These are phyloP conservation scores for Andrena marginata DNA, from an alignment of 2,888 invertebrate genomes.

Conservation along the genomic window DNA sequence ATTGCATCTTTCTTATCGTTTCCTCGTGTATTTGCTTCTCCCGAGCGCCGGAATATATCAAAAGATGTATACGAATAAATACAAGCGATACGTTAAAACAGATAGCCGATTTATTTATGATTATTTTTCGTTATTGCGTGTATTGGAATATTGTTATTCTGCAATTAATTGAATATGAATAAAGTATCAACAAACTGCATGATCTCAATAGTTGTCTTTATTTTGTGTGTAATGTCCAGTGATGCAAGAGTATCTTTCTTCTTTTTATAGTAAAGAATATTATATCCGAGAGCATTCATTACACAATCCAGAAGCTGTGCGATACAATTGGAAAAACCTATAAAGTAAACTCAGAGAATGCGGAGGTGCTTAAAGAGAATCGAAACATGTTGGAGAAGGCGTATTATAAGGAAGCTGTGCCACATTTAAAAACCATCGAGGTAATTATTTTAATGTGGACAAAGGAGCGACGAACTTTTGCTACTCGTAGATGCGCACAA, in stretches of 20 bases:
- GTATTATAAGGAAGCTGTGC: constrained; percentile 65
- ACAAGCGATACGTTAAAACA: not conserved
- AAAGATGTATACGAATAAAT: constrained; percentile 1
- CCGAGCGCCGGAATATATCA: not conserved
- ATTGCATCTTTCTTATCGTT: constrained; percentile 25
- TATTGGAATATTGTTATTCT: not conserved
- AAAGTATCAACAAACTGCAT: not conserved
- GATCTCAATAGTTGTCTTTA: not conserved
- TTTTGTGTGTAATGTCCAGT: not conserved
- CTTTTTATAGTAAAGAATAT: constrained; percentile 70
- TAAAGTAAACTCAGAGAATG: constrained; percentile 62
- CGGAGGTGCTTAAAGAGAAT: constrained; percentile 59
- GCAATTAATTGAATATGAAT: not conserved
- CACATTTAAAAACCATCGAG: constrained; percentile 74
- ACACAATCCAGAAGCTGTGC: constrained; percentile 68
- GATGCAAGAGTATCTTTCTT: constrained; percentile 4
- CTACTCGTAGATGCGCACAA: not conserved
- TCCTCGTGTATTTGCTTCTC: constrained; percentile 11
- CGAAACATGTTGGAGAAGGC: constrained; percentile 65
- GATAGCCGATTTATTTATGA: not conserved
- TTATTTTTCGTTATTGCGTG: not conserved
- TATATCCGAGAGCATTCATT: constrained; percentile 69
- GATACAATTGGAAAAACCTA: constrained; percentile 69
- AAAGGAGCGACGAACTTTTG: not conserved
- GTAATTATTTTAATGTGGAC: constrained; percentile 61